Base-by-base conservation (phyloP, 1,140 invertebrate species). In the Drosophila arizonae region DNA sequence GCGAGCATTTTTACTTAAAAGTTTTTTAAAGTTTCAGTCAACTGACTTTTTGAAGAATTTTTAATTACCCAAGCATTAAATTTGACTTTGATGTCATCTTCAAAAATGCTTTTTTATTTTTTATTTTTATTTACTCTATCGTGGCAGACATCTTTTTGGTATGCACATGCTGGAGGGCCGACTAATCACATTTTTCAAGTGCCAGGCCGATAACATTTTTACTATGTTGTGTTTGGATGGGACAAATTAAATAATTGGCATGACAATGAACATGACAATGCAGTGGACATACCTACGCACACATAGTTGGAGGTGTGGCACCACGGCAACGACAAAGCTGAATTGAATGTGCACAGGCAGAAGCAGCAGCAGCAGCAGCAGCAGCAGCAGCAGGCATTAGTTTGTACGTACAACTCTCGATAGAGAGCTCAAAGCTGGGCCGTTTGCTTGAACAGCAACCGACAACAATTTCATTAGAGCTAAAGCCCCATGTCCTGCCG, bases 171-270 rank as follows among this genome's bases (percentile, higher is more conserved):
- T 62, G 39, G 33, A 33, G 43, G 15, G 48, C 6, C 50, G 26
- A 71, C 68, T 79, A 81, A 79, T 81, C 75, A 76, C 76, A 87
- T 87, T 81, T 63, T 56, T 61, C 54, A 64, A 63, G 52, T 48
- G 45, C 39, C 46, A 52, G 24, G 15, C 65, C 41, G 50, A 26
- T 39, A 39, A 17, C 39, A 62, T 63, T 52, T 58, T 50, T 63
- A 46, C 26, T 62, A 17, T 65, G 52, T 52, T 74, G 39, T 76
- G 62, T 72, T 76, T 76, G 62, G 61, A 26, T 43, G 51, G 65
- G 68, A 88, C 84, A 87, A 87, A 87, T 87, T 88, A 88, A 88
- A 87, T 87, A 87, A 87, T 87, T 87, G 82, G 84, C 82, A 82
- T 88, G 82, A 88, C 79, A 81, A 77, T 76, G 56, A 62, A 68